Conservation (phyloP, 2,888 invertebrate genomes). For the Stenoptilia bipunctidactyla region DNA sequence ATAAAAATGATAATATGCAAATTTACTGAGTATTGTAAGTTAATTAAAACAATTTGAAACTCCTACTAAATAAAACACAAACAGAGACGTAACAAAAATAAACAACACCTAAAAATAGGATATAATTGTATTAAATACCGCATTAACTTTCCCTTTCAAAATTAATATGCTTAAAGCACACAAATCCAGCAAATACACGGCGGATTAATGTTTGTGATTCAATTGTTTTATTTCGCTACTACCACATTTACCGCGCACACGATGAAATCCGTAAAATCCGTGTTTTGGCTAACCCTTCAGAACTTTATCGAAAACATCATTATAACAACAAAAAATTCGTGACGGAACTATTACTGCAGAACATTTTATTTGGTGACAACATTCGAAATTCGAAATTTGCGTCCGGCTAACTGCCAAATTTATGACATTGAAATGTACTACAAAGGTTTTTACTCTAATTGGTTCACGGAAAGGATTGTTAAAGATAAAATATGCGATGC, state of each 20-base stretch:
- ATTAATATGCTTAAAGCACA: too few relatives aligned
- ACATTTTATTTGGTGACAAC: conserved; percentile 62
- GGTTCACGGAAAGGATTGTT: conserved; percentile 65
- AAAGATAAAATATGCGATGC: conserved; percentile 69
- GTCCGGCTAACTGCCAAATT: conserved; percentile 71
- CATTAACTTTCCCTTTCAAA: too few relatives aligned
- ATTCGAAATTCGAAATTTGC: conserved; percentile 62
- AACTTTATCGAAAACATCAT: conserved; percentile 35
- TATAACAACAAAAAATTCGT: conserved; percentile 36
- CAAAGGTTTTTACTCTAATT: conserved; percentile 64
- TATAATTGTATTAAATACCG: too few relatives aligned
- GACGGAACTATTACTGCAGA: conserved; percentile 56
- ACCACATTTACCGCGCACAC: too few relatives aligned
- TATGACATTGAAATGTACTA: conserved; percentile 58
- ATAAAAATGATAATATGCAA: too few relatives aligned
- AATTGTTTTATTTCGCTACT: conserved; percentile 2
- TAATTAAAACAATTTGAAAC: too few relatives aligned
- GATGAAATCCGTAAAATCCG: too few relatives aligned
- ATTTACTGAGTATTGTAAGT: too few relatives aligned
- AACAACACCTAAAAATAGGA: too few relatives aligned
- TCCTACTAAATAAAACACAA: too few relatives aligned
- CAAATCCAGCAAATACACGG: too few relatives aligned
- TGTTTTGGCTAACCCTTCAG: conserved; percentile 17
- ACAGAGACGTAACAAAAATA: too few relatives aligned
- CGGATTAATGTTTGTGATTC: conserved; percentile 1